Percentiles rank a stretch among this genome's conserved stretches.
Evolutionary conservation across 2,888 invertebrate genomes (phyloP).

Genomic region (Oscheius onirici): DNA sequence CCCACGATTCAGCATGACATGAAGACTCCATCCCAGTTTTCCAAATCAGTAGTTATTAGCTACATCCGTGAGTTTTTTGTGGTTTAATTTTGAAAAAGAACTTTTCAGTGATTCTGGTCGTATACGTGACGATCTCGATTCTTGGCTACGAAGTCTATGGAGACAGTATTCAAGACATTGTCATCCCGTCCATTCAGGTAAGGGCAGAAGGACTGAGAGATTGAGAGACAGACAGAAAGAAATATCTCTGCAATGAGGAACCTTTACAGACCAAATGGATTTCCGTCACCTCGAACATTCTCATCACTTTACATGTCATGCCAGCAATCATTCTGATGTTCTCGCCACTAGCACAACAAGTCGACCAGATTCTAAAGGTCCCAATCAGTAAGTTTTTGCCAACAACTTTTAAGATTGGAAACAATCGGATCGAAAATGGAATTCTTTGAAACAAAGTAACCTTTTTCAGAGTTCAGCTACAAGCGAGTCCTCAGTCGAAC

Average conservation of each 20-base stretch:
- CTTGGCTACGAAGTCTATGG: slow-evolving; percentile 44
- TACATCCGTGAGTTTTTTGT: slow-evolving; percentile 39
- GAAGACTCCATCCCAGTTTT: slow-evolving; percentile 54
- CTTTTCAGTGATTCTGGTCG: slow-evolving; percentile 38
- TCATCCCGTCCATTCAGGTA: slow-evolving; percentile 49
- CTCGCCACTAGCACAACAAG: slow-evolving; percentile 49
- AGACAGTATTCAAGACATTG: slow-evolving; percentile 42
- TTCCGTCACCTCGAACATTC: slow-evolving; percentile 47
- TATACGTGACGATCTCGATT: slow-evolving; percentile 41
- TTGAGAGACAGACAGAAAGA: too few species aligned
- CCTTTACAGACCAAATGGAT: slow-evolving; percentile 48
- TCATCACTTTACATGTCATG: slow-evolving; percentile 52
- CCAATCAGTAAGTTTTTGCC: slow-evolving; percentile 38
- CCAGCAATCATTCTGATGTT: slow-evolving; percentile 51
- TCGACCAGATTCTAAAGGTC: slow-evolving; percentile 49
- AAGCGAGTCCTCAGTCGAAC: slow-evolving; percentile 48
- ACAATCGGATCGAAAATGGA: too few species aligned
- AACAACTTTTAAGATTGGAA: too few species aligned
- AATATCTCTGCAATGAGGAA: too few species aligned
- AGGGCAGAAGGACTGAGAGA: background rate
- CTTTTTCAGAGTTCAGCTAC: slow-evolving; percentile 49
- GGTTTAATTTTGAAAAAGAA: too few species aligned
- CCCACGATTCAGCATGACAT: slow-evolving; percentile 64
- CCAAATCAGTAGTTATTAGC: slow-evolving; percentile 45
- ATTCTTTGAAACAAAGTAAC: too few species aligned